Percentiles rank a stretch among this genome's conserved stretches.
phyloP scores from a whole-genome alignment of 37 sponge, comb jelly and placozoan genomes.

The Chondrosia reniformis region DNA sequence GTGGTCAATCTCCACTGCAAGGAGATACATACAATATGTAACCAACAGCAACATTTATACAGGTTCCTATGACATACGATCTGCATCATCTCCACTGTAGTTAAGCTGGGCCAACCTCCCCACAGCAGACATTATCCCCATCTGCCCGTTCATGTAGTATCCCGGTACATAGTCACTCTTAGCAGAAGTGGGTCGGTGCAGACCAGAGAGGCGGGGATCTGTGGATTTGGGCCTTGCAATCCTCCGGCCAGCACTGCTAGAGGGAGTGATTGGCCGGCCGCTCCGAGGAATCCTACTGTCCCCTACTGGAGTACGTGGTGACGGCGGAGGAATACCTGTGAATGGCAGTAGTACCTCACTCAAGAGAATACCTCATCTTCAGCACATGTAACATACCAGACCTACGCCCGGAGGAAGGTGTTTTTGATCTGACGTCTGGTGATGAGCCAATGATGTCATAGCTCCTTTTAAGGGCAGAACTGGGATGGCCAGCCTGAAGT shows the following conservation, averaged over 20 bases:
- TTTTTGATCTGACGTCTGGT: slow-evolving; percentile 10
- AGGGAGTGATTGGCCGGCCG: slow-evolving; percentile 6
- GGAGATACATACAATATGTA: not conserved
- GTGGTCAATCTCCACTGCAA: slow-evolving; percentile 9
- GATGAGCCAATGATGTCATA: not conserved
- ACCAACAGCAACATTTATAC: not conserved
- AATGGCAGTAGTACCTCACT: no score
- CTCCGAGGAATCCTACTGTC: not conserved
- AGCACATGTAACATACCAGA: no score
- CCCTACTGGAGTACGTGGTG: not conserved
- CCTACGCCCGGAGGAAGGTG: not conserved
- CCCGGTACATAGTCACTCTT: slow-evolving; percentile 19
- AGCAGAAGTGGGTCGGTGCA: not conserved
- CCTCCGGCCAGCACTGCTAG: slow-evolving; percentile 1
- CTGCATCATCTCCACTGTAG: not conserved
- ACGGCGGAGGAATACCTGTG: slow-evolving; percentile 10
- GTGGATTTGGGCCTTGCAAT: slow-evolving; percentile 3
- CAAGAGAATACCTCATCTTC: no score
- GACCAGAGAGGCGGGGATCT: not conserved
- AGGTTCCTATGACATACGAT: not conserved
- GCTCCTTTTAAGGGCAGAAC: slow-evolving; percentile 7
- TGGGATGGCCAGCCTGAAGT: not conserved
- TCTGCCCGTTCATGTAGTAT: slow-evolving; percentile 4
- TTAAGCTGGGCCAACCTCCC: slow-evolving; percentile 16
- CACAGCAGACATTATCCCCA: slow-evolving; percentile 10